Conservation (phyloP, 2,888 invertebrate genomes). For the Chloroclysta siterata region DNA sequence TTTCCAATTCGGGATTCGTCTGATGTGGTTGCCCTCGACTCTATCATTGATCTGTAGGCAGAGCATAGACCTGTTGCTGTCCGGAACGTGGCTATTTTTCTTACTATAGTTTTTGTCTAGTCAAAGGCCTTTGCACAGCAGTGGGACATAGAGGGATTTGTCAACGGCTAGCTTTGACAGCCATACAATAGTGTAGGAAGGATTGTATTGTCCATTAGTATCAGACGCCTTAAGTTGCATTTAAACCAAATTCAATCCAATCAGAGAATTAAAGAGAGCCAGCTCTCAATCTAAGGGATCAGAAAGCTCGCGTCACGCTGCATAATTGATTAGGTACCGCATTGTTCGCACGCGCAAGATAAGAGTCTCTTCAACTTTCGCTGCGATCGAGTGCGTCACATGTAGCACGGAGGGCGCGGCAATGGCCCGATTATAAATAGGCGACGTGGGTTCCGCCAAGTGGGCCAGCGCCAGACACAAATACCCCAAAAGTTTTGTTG, state of each 20-base stretch:
- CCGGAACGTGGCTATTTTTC: too few species aligned
- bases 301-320: conserved; percentile 49
- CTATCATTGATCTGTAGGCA: too few species aligned
- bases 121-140: too few species aligned
- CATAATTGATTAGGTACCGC: conserved; percentile 48
- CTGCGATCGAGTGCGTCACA: conserved; percentile 42
- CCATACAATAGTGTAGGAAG: too few species aligned
- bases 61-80: too few species aligned
- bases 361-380: conserved; percentile 43
- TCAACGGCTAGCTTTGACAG: too few species aligned
- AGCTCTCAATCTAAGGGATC: conserved; percentile 40
- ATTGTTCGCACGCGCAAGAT: conserved; percentile 46
- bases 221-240: not conserved
- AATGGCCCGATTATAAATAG: conserved; percentile 74
- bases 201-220: too few species aligned
- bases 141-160: too few species aligned
- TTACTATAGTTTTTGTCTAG: too few species aligned
- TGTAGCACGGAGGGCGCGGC: conserved; percentile 58
- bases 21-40: too few species aligned
- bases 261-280: not conserved
- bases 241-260: not conserved
- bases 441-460: conserved; percentile 66
- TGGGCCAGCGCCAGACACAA: conserved; percentile 66
- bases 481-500: conserved; percentile 45
- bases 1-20: too few species aligned